These are phyloP conservation scores for Thysanoteuthis rhombus DNA, from an alignment of 2,888 invertebrate genomes.

Conservation along the genomic window DNA sequence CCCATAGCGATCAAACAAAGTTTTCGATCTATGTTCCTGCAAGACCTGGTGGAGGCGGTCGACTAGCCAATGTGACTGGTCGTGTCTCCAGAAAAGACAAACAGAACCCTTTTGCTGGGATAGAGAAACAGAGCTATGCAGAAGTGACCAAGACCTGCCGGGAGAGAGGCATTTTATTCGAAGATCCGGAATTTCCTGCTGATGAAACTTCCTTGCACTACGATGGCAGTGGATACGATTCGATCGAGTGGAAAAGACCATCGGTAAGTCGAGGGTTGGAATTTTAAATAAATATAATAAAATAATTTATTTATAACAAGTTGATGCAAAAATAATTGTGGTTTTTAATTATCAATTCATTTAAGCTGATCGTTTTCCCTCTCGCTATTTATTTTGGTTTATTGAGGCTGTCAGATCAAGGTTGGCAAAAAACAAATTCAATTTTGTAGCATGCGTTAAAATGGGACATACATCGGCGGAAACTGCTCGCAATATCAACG, in stretches of 20 bases:
- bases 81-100: slow-evolving; percentile 43
- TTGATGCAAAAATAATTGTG: too few species aligned
- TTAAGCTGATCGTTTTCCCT: too few species aligned
- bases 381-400: too few species aligned
- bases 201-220: not conserved
- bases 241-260: not conserved
- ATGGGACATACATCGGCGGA: too few species aligned
- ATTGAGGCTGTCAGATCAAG: too few species aligned
- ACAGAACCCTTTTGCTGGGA: slow-evolving; percentile 51
- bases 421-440: too few species aligned
- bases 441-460: too few species aligned
- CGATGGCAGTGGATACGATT: not conserved
- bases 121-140: not conserved
- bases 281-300: too few species aligned
- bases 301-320: too few species aligned
- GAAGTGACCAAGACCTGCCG: slow-evolving; percentile 38
- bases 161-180: not conserved
- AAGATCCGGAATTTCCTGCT: not conserved
- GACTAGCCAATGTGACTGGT: slow-evolving; percentile 36
- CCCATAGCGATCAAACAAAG: not conserved
- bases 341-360: too few species aligned
- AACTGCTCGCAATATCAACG: too few species aligned
- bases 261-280: not conserved
- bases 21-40: not conserved
- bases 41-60: not conserved